Conservation (phyloP, 2,113 vertebrate species). For the Cynoglossus semilaevis region DNA sequence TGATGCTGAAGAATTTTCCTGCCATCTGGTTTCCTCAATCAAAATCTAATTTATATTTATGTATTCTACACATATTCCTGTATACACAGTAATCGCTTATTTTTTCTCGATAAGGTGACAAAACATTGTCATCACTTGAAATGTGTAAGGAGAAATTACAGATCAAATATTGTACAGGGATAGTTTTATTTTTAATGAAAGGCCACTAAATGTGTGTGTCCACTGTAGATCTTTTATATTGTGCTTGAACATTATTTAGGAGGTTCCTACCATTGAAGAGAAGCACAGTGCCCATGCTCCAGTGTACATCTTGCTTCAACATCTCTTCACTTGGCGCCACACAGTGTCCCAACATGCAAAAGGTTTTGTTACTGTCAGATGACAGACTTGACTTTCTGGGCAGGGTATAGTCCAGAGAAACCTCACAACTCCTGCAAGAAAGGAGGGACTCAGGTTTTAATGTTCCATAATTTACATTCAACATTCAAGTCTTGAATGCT, state of each 20-base stretch:
- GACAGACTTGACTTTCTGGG: conserved; percentile 92
- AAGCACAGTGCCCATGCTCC: conserved; percentile 85
- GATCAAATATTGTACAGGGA: too few species aligned
- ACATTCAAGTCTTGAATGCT: background rate
- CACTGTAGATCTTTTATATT: too few species aligned
- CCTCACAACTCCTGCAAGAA: conserved; percentile 82
- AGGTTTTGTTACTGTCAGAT: conserved; percentile 95
- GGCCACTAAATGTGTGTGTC: too few species aligned
- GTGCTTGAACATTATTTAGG: conserved; percentile 2
- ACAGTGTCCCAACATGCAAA: conserved; percentile 92
- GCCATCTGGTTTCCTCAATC: too few species aligned
- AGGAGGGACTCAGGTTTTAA: conserved; percentile 3
- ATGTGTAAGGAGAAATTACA: too few species aligned
- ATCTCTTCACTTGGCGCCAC: conserved; percentile 78
- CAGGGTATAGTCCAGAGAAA: conserved; percentile 87
- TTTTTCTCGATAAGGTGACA: too few species aligned
- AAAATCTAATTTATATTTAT: conserved; percentile 3
- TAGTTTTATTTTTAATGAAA: too few species aligned
- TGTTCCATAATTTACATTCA: background rate
- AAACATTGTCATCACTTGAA: too few species aligned
- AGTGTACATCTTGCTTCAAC: conserved; percentile 73
- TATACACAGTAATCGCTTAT: too few species aligned
- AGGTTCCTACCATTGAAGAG: conserved; percentile 64
- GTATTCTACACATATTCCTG: background rate
- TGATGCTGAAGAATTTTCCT: too few species aligned